Percentiles rank a stretch among this genome's conserved stretches.
Evolutionary conservation across 1,140 invertebrate genomes (phyloP).

Genomic region (Drosophila erecta): DNA sequence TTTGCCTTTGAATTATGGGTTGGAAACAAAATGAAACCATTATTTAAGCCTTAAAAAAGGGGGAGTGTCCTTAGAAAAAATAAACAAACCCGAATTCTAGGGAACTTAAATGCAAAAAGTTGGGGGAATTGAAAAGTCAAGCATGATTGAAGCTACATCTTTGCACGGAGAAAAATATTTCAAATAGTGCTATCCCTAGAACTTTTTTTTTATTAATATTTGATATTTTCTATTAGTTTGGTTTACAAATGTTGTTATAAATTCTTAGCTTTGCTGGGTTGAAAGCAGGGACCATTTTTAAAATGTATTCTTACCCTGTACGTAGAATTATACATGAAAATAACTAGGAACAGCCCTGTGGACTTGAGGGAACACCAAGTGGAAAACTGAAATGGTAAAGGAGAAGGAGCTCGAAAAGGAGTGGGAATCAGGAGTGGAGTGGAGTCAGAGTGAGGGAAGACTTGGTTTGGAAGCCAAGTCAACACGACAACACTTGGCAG

Average conservation of each 20-base stretch:
- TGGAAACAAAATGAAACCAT: conserved; percentile 78
- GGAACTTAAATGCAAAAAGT: conserved; percentile 21
- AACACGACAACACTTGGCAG: conserved; percentile 48
- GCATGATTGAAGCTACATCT: not conserved
- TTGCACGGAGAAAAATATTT: not conserved
- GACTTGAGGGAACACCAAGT: conserved; percentile 14
- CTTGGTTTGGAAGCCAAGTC: conserved; percentile 32
- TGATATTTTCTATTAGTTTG: too few relatives aligned
- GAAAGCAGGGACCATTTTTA: not conserved
- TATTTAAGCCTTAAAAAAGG: conserved; percentile 49
- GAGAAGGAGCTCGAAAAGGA: not conserved
- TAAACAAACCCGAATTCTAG: conserved; percentile 20
- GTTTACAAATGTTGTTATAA: too few relatives aligned
- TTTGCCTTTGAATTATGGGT: conserved; percentile 73
- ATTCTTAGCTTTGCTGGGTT: not conserved
- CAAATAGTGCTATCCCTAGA: too few relatives aligned
- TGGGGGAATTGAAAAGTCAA: not conserved
- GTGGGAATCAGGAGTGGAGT: not conserved
- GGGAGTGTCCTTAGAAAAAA: conserved; percentile 55
- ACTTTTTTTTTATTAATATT: too few relatives aligned
- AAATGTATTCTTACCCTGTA: not conserved
- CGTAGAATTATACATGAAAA: conserved; percentile 4
- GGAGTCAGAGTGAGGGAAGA: conserved; percentile 1
- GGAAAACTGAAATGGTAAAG: conserved; percentile 12
- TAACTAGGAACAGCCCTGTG: conserved; percentile 9